Percentiles rank a stretch among this genome's conserved stretches.
Evolutionary conservation across 2,797 vertebrate species (phyloP).

Genomic region (Amniataba percoides): DNA sequence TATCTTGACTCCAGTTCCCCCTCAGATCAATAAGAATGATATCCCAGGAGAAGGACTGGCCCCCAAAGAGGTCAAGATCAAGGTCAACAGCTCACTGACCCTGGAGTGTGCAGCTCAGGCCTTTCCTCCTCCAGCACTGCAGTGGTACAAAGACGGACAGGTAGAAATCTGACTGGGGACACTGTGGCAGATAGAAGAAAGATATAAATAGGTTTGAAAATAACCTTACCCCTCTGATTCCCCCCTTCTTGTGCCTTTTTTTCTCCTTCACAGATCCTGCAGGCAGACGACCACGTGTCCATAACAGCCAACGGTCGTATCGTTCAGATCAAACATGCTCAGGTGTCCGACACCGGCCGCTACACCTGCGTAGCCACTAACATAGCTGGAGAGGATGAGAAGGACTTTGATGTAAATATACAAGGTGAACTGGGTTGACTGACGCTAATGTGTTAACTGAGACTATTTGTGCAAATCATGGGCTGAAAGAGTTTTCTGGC

Average conservation of each 20-base stretch:
- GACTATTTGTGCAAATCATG: conserved; percentile 30
- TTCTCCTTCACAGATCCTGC: conserved; percentile 85
- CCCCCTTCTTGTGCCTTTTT: not conserved
- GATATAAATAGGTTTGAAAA: not conserved
- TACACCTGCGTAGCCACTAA: conserved; percentile 97
- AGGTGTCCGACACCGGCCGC: conserved; percentile 94
- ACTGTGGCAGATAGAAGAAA: not conserved
- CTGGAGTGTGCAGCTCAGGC: conserved; percentile 94
- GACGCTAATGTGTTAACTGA: conserved; percentile 59
- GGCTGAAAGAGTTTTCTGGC: not conserved
- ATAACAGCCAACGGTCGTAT: conserved; percentile 88
- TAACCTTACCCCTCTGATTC: not conserved
- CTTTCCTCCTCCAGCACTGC: conserved; percentile 89
- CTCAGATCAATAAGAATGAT: conserved; percentile 92
- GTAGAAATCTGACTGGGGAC: conserved; percentile 66
- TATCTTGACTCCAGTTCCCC: conserved; percentile 88
- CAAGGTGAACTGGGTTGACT: conserved; percentile 92
- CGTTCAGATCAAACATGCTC: conserved; percentile 91
- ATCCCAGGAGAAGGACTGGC: conserved; percentile 86
- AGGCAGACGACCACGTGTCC: conserved; percentile 84
- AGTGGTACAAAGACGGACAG: conserved; percentile 98
- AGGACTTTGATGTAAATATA: conserved; percentile 99
- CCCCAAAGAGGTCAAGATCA: conserved; percentile 95
- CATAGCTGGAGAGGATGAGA: conserved; percentile 95
- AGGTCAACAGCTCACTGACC: conserved; percentile 92